Base-by-base conservation (phyloP, 92 coral and sea anemone genomes). In the Epizoanthus ramosus region DNA sequence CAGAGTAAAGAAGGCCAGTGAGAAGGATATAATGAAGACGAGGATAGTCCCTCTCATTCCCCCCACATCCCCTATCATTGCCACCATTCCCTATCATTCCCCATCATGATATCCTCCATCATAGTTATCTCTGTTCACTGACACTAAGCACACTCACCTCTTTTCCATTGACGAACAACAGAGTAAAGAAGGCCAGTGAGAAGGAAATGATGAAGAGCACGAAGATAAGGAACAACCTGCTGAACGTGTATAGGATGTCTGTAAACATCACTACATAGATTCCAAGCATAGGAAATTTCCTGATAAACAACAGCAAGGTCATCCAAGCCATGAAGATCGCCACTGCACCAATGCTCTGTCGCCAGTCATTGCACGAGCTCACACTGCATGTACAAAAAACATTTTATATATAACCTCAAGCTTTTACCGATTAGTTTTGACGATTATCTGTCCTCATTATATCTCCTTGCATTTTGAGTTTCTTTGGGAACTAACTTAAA, bases 191-290 rank as follows among this genome's bases (percentile, higher is more conserved):
- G 0, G 98, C 75, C 43, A 96, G 86, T 13, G 93, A 94, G 89
- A 96, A 96, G 56, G 99, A 91, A 8, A 94, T 80, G 24, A 89
- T 89, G 83, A 94, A 94, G 57, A 94, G 80, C 41, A 88, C 85
- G 53, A 88, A 92, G 63, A 96, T 94, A 66, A 92, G 21, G 64
- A 94, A 94, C 67, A 94, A 91, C 81, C 91, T 86, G 45, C 80
- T 12, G 86, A 96, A 96, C 3, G 98, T 94, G 75, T 77, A 17
- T 10, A 96, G 73, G 24, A 96, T 96, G 85, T 93, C 97, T 19
- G 97, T 94, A 71, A 96, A 94, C 99, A 96, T 94, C 69, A 96
- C 98, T 35, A 96, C 93, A 71, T 96, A 96, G 65, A 96, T 96
- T 25, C 98, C 98, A 73, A 96, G 91, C 89, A 85, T 91, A 2